These are phyloP conservation scores for Cephonodes hylas DNA, from an alignment of 2,888 invertebrate genomes.

Conservation along the genomic window DNA sequence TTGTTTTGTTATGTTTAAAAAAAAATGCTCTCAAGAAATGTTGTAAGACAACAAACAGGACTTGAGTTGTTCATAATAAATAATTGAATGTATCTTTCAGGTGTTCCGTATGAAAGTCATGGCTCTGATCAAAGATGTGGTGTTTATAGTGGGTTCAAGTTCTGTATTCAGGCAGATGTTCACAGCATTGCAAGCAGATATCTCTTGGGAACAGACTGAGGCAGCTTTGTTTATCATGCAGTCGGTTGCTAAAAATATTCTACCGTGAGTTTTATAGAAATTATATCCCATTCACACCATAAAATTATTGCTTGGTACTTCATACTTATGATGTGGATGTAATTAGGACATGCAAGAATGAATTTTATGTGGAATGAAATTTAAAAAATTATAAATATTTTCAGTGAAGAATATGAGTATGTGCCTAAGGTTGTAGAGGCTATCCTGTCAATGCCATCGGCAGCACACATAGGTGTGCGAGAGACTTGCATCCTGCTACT, in stretches of 20 bases:
- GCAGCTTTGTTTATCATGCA: conserved; percentile 97
- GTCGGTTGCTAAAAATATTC: conserved; percentile 95
- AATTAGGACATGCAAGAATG: no score
- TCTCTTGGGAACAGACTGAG: conserved; percentile 96
- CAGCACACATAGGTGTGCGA: conserved; percentile 92
- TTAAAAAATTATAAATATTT: background rate
- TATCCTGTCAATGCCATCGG: conserved; percentile 90
- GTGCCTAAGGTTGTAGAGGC: conserved; percentile 97
- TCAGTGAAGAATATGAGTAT: conserved; percentile 93
- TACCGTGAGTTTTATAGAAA: conserved; percentile 91
- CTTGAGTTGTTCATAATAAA: no score
- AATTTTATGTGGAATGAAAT: no score
- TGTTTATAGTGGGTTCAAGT: conserved; percentile 96
- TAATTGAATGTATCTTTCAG: conserved; percentile 40
- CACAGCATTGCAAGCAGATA: conserved; percentile 86
- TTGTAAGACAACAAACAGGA: no score
- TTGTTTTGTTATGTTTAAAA: no score
- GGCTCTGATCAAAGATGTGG: conserved; percentile 97
- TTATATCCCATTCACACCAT: no score
- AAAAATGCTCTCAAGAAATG: no score
- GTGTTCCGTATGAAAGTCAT: conserved; percentile 92
- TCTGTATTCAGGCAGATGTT: conserved; percentile 96
- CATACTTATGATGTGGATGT: no score
- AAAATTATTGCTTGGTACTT: no score
- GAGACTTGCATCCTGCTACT: conserved; percentile 93